phyloP scores from a whole-genome alignment of 2,888 invertebrate genomes.

The Pyrrhopygopsis socrates region DNA sequence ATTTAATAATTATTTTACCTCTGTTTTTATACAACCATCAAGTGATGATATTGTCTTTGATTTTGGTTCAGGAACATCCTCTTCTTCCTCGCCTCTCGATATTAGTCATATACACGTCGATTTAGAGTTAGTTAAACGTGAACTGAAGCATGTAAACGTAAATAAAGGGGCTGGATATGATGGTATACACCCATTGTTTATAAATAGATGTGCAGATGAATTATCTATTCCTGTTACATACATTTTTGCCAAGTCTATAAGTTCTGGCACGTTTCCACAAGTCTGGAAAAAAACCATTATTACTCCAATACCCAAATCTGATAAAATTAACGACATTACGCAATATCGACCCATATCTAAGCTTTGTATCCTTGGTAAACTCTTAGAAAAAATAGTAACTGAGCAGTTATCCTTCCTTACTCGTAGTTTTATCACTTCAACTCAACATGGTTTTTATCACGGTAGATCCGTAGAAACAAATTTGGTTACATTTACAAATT shows the following conservation, averaged over 20 bases:
- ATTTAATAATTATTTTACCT: neutral
- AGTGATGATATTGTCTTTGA: neutral
- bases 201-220: neutral
- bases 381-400: conserved; percentile 9
- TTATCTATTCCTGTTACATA: neutral
- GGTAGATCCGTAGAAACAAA: neutral
- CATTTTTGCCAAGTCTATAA: neutral
- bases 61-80: neutral
- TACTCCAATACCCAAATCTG: neutral
- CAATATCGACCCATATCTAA: conserved; percentile 9
- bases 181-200: neutral
- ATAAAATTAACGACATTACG: neutral
- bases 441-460: neutral
- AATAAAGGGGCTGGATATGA: neutral
- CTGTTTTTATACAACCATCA: neutral
- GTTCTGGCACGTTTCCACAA: neutral
- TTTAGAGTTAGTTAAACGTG: neutral
- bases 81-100: neutral
- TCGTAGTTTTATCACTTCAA: neutral
- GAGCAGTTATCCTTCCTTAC: neutral
- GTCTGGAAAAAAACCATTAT: neutral
- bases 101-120: neutral
- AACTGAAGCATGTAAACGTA: neutral
- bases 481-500: conserved; percentile 4
- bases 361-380: neutral